Percentiles rank a stretch among this genome's conserved stretches.
Conservation (phyloP, 2,888 invertebrate genomes). For the Nephrotoma guestfalica region DNA sequence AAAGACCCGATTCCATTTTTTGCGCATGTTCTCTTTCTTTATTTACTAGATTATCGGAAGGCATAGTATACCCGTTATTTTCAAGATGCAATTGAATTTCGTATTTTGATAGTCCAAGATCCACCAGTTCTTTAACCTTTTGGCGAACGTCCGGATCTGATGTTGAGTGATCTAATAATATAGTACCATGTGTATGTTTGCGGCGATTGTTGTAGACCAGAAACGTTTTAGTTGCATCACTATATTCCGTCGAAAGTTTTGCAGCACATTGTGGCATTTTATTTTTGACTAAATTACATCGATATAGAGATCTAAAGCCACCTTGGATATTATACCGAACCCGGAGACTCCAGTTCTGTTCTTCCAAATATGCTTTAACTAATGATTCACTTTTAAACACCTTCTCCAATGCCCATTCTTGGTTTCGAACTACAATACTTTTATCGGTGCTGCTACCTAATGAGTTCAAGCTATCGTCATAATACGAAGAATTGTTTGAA, state of each 20-base stretch:
- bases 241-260: neutral
- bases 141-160: neutral
- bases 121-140: neutral
- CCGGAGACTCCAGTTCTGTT: neutral
- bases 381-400: neutral
- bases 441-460: neutral
- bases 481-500: neutral
- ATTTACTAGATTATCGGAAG: neutral
- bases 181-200: neutral
- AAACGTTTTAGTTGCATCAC: neutral
- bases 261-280: neutral
- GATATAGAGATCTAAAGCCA: neutral
- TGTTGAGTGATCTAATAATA: neutral
- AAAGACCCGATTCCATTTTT: too few relatives aligned
- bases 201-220: neutral
- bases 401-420: neutral
- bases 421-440: neutral
- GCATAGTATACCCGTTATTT: neutral
- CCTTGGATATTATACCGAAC: neutral
- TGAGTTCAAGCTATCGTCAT: neutral
- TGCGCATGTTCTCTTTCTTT: neutral
- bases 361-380: neutral
- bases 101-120: neutral
- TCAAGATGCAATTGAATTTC: neutral
- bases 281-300: neutral